phyloP scores from a whole-genome alignment of 2,888 invertebrate genomes.

The Ashinkailepas kermadecensis region DNA sequence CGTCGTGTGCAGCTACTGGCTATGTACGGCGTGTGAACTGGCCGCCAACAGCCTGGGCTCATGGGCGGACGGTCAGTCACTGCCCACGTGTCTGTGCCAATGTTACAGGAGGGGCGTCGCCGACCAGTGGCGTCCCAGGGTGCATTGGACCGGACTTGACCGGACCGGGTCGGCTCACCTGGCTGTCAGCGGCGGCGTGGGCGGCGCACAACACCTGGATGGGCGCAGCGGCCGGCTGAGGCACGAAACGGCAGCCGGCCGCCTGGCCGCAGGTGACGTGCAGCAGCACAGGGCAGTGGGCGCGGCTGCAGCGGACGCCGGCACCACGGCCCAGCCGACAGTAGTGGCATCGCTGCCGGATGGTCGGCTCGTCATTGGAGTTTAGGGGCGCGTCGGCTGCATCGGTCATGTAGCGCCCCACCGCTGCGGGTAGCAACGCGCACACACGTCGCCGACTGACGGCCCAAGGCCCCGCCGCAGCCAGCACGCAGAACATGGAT shows the following conservation, averaged over 20 bases:
- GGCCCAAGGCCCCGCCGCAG: too few relatives aligned
- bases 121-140: background rate
- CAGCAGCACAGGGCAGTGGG: background rate
- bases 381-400: too few relatives aligned
- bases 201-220: background rate
- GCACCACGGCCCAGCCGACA: background rate
- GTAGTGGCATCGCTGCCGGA: background rate
- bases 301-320: conserved; percentile 5
- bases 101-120: background rate
- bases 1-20: background rate
- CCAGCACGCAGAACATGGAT: too few relatives aligned
- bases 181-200: background rate
- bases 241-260: background rate
- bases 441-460: too few relatives aligned
- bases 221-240: background rate
- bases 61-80: background rate
- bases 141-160: background rate
- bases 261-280: conserved; percentile 7
- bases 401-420: too few relatives aligned
- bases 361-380: too few relatives aligned
- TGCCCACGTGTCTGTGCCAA: background rate
- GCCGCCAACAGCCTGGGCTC: background rate
- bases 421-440: too few relatives aligned
- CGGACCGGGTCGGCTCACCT: background rate
- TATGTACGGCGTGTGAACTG: background rate